Evolutionary conservation across 2,888 invertebrate genomes (phyloP).

Genomic region (Meghimatium bilineatum): DNA sequence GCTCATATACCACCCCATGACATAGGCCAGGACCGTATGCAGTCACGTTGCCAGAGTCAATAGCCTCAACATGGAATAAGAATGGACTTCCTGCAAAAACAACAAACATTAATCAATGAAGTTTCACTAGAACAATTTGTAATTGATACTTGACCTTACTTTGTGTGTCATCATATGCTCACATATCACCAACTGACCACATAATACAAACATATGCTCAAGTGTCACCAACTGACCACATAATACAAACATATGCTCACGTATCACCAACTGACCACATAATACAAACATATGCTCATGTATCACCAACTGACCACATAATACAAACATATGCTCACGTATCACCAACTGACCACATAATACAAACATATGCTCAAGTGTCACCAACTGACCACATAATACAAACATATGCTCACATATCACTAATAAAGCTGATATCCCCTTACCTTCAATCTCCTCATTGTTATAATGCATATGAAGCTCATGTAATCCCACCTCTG

Average conservation of each 20-base stretch:
- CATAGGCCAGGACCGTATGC: constrained; percentile 96
- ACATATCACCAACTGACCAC: background rate
- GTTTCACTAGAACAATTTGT: no score
- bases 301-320: background rate
- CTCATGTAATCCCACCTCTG: constrained; percentile 96
- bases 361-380: background rate
- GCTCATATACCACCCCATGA: constrained; percentile 95
- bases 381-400: background rate
- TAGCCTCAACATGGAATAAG: constrained; percentile 91
- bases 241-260: background rate
- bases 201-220: background rate
- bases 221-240: background rate
- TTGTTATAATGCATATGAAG: constrained; percentile 95
- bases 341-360: no score
- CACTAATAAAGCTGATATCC: background rate
- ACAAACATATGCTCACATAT: background rate
- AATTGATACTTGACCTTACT: no score
- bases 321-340: no score
- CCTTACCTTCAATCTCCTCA: constrained; percentile 92
- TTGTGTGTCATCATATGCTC: background rate
- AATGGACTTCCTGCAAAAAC: constrained; percentile 89
- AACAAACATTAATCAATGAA: background rate
- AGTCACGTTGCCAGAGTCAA: constrained; percentile 95
- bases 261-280: no score
- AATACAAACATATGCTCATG: no score